Evolutionary conservation across 2,888 invertebrate species (phyloP), one percentile per base, ranked within the genome.

Genomic region (Heliconius aoede): DNA sequence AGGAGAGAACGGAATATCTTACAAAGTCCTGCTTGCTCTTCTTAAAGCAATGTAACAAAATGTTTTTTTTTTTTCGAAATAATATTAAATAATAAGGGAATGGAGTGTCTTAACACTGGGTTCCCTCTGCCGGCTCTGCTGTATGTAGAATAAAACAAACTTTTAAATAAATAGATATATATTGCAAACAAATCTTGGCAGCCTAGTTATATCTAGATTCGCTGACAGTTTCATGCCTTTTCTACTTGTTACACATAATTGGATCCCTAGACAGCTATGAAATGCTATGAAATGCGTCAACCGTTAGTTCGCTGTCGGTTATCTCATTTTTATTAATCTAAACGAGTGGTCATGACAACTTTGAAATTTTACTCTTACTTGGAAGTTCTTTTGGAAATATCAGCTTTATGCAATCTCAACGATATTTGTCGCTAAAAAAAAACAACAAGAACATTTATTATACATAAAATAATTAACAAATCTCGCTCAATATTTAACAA

Each of bases 261-360:
- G 69, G 69, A 69, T 69, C 69, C 69, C 69, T 69, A 55, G 69
- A 30, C 69, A 32, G 55, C 69, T 5, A 68, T 68, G 68, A 51
- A 51, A 68, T 15, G 55, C 69, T 5, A 68, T 68, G 68, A 51
- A 51, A 68, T 15, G 68, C 68, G 51, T 24, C 69, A 69, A 28
- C 36, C 15, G 58, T 11, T 36, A 24, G 71, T 30, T 74, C 58
- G 69, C n/a, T 65, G 82, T 86, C 85, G 80, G 85, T 55, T 55
- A 13, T 24, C 55, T 30, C 69, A 30, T 69, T 69, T 69, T 69
- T 69, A 69, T 69, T 55, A 30, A 69, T 32, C n/a, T 51, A 55
- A 55, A 28, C 51, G 69, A 51, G 55, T 69, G 69, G 8, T 24
- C n/a, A 15, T 69, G 69, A 55, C 69, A 69, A 30, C 0, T 55